A percentile compares a stretch with the other conserved stretches of the same genome.
Evolutionary conservation across 2,797 vertebrate genomes (phyloP).

Genomic region (Champsocephalus esox): DNA sequence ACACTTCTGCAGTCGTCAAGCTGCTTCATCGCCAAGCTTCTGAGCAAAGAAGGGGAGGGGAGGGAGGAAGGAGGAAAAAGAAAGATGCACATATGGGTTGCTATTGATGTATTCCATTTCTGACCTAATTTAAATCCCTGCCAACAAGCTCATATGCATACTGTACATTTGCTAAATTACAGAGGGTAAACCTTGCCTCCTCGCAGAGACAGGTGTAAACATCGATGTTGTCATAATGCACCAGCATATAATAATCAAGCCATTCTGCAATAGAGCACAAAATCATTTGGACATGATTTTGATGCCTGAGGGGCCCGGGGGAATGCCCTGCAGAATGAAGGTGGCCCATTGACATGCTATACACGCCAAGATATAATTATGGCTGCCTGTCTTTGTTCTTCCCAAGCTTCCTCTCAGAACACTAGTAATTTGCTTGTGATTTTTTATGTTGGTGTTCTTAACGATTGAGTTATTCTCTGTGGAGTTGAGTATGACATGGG

Average conservation of each 20-base stretch:
- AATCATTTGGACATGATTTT: constrained; percentile 89
- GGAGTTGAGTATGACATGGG: constrained; percentile 77
- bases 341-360: constrained; percentile 87
- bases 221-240: constrained; percentile 85
- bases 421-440: constrained; percentile 87
- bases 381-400: constrained; percentile 87
- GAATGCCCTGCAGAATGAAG: constrained; percentile 83
- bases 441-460: constrained; percentile 80
- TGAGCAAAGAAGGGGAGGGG: constrained; percentile 80
- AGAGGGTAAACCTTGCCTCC: constrained; percentile 81
- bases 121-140: constrained; percentile 90
- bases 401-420: constrained; percentile 82
- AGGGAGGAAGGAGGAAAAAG: constrained; percentile 55
- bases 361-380: constrained; percentile 89
- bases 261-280: constrained; percentile 79
- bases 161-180: constrained; percentile 89
- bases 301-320: constrained; percentile 82
- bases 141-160: constrained; percentile 88
- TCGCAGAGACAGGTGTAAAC: constrained; percentile 87
- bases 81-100: constrained; percentile 87
- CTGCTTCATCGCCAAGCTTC: constrained; percentile 86
- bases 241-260: constrained; percentile 82
- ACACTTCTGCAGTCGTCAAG: constrained; percentile 86
- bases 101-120: constrained; percentile 89
- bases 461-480: constrained; percentile 80